Evolutionary conservation across 2,888 invertebrate species (phyloP).

Genomic region (Emmelina monodactyla): DNA sequence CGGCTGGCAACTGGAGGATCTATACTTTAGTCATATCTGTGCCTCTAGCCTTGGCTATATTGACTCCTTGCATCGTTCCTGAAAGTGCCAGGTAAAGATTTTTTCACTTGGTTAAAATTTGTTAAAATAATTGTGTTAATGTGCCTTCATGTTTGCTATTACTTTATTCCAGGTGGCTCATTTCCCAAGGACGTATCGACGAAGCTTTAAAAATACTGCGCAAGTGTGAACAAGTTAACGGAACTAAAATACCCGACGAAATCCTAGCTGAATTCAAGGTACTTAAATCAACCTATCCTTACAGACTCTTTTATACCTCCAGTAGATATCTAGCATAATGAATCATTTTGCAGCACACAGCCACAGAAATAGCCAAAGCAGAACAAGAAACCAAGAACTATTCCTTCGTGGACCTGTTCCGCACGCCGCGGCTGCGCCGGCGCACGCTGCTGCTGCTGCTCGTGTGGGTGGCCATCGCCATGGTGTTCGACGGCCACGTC

Average conservation of each 20-base stretch:
- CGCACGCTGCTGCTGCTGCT: conserved; percentile 76
- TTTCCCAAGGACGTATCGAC: conserved; percentile 82
- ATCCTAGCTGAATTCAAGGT: conserved; percentile 78
- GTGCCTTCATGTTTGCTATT: no score
- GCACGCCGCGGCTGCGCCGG: conserved; percentile 76
- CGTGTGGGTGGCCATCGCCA: conserved; percentile 85
- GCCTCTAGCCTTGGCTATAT: conserved; percentile 72
- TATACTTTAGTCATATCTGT: conserved; percentile 78
- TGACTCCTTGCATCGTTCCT: conserved; percentile 80
- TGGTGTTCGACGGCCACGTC: conserved; percentile 89
- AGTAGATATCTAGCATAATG: no score
- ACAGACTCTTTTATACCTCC: no score
- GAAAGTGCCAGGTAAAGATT: conserved; percentile 78
- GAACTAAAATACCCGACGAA: conserved; percentile 73
- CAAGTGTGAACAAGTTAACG: conserved; percentile 79
- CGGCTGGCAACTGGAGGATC: conserved; percentile 77
- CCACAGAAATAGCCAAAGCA: conserved; percentile 70
- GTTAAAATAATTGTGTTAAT: no score
- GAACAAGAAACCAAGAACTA: conserved; percentile 77
- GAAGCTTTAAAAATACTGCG: conserved; percentile 78
- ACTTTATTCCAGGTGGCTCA: conserved; percentile 73
- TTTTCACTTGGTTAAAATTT: not conserved
- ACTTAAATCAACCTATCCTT: conserved; percentile 22
- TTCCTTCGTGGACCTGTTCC: conserved; percentile 80
- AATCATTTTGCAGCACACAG: conserved; percentile 62